Conservation (phyloP, 2,113 vertebrate genomes). For the Muntiacus reevesi region DNA sequence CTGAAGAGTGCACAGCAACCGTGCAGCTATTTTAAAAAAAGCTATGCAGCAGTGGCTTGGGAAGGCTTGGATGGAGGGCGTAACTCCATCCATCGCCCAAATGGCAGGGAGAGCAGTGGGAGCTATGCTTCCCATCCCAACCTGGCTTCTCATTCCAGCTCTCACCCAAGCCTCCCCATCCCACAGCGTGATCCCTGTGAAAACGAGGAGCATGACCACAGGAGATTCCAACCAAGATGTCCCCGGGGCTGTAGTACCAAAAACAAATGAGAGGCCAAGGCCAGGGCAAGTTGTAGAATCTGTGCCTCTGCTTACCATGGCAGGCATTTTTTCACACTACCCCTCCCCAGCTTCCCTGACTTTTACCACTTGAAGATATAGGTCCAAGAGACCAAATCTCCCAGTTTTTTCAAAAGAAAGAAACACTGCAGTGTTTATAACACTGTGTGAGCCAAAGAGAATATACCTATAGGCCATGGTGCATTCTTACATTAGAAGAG, state of each 20-base stretch:
- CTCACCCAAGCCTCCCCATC: not conserved
- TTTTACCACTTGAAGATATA: not conserved
- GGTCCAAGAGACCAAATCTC: not conserved
- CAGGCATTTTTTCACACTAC: not conserved
- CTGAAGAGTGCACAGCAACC: not conserved
- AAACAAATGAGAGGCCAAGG: not conserved
- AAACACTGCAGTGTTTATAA: not conserved
- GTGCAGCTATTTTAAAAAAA: not conserved
- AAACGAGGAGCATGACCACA: not conserved
- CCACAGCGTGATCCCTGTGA: not conserved
- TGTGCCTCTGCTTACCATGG: not conserved
- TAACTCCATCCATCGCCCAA: not conserved
- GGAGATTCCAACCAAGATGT: not conserved
- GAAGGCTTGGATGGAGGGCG: not conserved
- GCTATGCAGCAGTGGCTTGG: not conserved
- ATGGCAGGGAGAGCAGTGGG: not conserved
- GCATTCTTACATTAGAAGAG: not conserved
- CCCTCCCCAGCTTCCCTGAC: not conserved
- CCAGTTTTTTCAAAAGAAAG: not conserved
- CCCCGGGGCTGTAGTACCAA: not conserved
- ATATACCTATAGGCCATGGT: not conserved
- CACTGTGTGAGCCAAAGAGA: not conserved
- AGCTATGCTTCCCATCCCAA: not conserved
- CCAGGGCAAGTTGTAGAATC: not conserved
- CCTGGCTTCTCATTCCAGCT: not conserved